Conservation (phyloP, 2,797 vertebrate genomes). For the Carduelis carduelis region DNA sequence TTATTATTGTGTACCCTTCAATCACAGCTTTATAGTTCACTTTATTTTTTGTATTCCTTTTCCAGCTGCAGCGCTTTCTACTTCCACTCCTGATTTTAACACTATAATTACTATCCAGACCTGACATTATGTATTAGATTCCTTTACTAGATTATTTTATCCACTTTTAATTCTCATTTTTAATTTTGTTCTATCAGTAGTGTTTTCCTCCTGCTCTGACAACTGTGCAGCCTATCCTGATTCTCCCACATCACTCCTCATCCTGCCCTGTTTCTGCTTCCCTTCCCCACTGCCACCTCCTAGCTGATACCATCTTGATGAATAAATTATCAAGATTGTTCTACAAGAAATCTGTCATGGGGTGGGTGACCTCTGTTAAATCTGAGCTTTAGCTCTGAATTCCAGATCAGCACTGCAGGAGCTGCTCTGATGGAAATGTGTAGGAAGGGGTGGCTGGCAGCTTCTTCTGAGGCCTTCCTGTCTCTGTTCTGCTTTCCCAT, state of each 20-base stretch:
- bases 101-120: not conserved
- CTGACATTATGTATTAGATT: not conserved
- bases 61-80: not conserved
- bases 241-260: not conserved
- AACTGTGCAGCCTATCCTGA: not conserved
- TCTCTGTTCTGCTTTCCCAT: slow-evolving; percentile 3
- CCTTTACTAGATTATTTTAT: not conserved
- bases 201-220: not conserved
- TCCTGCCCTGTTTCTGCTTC: not conserved
- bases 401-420: not conserved
- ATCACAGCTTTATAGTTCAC: not conserved
- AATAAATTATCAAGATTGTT: slow-evolving; percentile 71
- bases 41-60: not conserved
- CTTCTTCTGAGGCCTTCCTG: not conserved
- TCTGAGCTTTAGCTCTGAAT: slow-evolving; percentile 56
- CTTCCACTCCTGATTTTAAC: not conserved
- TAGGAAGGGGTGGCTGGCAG: not conserved
- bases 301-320: slow-evolving; percentile 54
- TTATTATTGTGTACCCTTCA: not conserved
- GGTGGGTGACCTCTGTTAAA: slow-evolving; percentile 58
- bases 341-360: slow-evolving; percentile 61
- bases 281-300: not conserved
- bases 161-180: not conserved
- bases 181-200: not conserved
- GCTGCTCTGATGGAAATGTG: slow-evolving; percentile 31